Percentiles rank a stretch among this genome's conserved stretches.
Evolutionary conservation across 2,888 invertebrate species (phyloP).

Genomic region (Antheraea yamamai): DNA sequence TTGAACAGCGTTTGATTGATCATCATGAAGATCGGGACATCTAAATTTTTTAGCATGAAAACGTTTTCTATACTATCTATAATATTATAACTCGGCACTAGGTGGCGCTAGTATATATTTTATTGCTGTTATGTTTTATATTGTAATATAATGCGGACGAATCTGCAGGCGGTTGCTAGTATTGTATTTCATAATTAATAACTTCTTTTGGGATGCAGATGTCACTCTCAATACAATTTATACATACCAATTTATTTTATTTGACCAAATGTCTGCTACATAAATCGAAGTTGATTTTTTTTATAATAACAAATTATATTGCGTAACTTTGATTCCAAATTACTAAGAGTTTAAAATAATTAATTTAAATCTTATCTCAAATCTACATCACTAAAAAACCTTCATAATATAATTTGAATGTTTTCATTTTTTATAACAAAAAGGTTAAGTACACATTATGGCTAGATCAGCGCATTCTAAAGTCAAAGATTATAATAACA

Average conservation of each 20-base stretch:
- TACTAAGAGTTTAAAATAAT: neutral
- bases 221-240: neutral
- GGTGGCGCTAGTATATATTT: too few relatives aligned
- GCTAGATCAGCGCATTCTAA: neutral
- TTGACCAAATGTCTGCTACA: neutral
- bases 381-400: neutral
- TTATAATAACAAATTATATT: neutral
- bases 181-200: too few relatives aligned
- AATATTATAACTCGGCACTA: too few relatives aligned
- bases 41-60: too few relatives aligned
- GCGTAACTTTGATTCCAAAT: neutral
- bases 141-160: too few relatives aligned
- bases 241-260: neutral
- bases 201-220: too few relatives aligned
- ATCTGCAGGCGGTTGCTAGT: too few relatives aligned
- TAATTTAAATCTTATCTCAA: neutral
- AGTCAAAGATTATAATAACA: constrained; percentile 16
- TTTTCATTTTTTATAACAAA: neutral
- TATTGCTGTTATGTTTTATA: too few relatives aligned
- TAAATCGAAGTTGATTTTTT: too few relatives aligned
- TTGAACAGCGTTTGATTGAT: too few relatives aligned
- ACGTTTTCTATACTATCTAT: too few relatives aligned
- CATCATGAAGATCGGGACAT: too few relatives aligned
- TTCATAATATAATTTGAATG: neutral
- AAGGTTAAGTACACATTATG: constrained; percentile 7